Percentiles rank a stretch among this genome's conserved stretches.
phyloP scores from a whole-genome alignment of 1,140 invertebrate species.

The Pectinophora gossypiella region DNA sequence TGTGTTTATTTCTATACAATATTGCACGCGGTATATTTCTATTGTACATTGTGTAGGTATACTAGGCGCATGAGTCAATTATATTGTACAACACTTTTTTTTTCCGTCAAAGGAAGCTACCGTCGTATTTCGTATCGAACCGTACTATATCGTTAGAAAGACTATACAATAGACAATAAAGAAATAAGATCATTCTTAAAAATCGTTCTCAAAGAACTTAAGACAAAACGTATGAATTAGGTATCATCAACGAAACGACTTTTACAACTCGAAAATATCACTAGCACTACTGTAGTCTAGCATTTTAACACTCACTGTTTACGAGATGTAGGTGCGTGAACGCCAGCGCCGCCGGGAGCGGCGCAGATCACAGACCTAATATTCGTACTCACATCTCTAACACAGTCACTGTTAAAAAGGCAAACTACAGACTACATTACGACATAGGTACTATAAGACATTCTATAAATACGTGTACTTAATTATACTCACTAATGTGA shows the following conservation, averaged over 20 bases:
- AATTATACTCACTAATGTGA: constrained; percentile 39
- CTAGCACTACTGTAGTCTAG: constrained; percentile 48
- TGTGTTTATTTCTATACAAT: constrained; percentile 64
- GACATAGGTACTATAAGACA: constrained; percentile 22
- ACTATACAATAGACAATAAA: constrained; percentile 37
- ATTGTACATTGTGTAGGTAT: constrained; percentile 52
- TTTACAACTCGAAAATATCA: constrained; percentile 58
- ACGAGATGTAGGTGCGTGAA: neutral
- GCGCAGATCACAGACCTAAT: too few species aligned
- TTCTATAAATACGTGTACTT: constrained; percentile 59
- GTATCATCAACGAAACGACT: constrained; percentile 39
- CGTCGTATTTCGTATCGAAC: constrained; percentile 39
- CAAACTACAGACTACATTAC: constrained; percentile 34
- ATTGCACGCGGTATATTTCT: constrained; percentile 65
- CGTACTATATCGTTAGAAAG: constrained; percentile 25
- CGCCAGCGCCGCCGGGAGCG: neutral
- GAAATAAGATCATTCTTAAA: constrained; percentile 30
- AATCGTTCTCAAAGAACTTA: constrained; percentile 41
- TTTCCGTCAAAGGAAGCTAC: constrained; percentile 54
- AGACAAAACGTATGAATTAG: constrained; percentile 20
- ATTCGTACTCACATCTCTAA: too few species aligned
- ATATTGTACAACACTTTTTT: constrained; percentile 42
- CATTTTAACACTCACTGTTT: neutral
- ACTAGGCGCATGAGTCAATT: constrained; percentile 48
- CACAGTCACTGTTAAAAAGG: neutral